Conservation (phyloP, 2,113 vertebrate species). For the Amphiprion ocellaris region DNA sequence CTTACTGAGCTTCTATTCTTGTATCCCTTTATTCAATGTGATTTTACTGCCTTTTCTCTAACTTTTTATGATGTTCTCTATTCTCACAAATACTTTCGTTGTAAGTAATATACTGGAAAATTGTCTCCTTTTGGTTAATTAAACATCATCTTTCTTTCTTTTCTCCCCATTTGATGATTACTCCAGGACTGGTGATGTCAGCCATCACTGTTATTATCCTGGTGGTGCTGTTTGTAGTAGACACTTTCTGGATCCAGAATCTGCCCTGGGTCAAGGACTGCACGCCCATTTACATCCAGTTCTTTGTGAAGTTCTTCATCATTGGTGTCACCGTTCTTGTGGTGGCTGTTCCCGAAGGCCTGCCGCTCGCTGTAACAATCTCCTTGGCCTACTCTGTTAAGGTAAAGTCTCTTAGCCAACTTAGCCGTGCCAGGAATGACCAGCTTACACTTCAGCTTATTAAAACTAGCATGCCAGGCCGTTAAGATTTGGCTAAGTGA, state of each 20-base stretch:
- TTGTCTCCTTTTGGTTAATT: no score
- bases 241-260: constrained; percentile 96
- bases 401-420: constrained; percentile 83
- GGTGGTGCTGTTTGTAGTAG: constrained; percentile 94
- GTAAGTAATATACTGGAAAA: no score
- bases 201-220: constrained; percentile 98
- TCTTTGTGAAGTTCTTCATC: constrained; percentile 99
- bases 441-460: constrained; percentile 71
- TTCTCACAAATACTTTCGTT: no score
- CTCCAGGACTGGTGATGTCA: constrained; percentile 95
- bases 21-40: not conserved
- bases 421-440: constrained; percentile 31
- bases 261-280: constrained; percentile 93
- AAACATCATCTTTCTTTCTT: no score
- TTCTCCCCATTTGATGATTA: constrained; percentile 12
- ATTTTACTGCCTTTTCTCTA: not conserved
- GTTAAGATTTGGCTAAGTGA: constrained; percentile 53
- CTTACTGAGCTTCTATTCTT: not conserved
- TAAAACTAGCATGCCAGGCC: constrained; percentile 57
- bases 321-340: constrained; percentile 98
- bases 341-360: constrained; percentile 97
- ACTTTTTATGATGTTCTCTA: not conserved
- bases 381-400: constrained; percentile 99
- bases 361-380: constrained; percentile 98
- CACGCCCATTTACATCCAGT: constrained; percentile 98